Percentiles rank a stretch among this genome's conserved stretches.
Conservation (phyloP, 2,888 invertebrate species). For the Chloroclysta siterata region DNA sequence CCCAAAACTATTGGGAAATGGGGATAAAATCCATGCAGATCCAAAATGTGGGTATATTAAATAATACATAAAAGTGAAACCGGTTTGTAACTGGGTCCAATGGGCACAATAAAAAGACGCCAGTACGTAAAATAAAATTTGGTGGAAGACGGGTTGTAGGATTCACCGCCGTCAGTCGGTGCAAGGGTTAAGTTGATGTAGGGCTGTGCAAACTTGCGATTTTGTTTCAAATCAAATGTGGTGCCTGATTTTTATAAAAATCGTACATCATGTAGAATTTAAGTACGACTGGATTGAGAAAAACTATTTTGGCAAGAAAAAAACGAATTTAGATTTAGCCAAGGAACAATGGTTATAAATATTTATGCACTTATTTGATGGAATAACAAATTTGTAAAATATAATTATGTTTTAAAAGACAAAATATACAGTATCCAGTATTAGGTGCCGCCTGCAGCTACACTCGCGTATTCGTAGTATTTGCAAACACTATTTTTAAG, state of each 20-base stretch:
- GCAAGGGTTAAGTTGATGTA: slow-evolving; percentile 62
- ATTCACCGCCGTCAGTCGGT: slow-evolving; percentile 52
- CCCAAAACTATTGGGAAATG: slow-evolving; percentile 51
- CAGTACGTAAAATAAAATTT: slow-evolving; percentile 76
- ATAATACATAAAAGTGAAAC: slow-evolving; percentile 74
- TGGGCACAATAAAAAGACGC: slow-evolving; percentile 69
- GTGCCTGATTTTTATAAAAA: not conserved
- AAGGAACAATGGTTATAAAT: no score
- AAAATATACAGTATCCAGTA: no score
- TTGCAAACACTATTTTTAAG: no score
- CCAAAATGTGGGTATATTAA: slow-evolving; percentile 65
- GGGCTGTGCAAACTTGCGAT: slow-evolving; percentile 35
- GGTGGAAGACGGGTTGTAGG: slow-evolving; percentile 53
- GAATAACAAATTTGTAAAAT: no score
- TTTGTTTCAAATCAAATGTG: not conserved
- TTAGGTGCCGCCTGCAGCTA: no score
- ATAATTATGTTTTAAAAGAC: no score
- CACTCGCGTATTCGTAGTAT: no score
- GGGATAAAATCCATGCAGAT: slow-evolving; percentile 71
- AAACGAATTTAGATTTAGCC: no score
- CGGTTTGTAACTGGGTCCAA: slow-evolving; percentile 37
- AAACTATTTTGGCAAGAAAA: no score
- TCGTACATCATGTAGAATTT: no score
- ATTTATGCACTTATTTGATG: no score
- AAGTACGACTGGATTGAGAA: no score